Conservation (phyloP, 2,888 invertebrate genomes). For the Frankliniella intonsa region DNA sequence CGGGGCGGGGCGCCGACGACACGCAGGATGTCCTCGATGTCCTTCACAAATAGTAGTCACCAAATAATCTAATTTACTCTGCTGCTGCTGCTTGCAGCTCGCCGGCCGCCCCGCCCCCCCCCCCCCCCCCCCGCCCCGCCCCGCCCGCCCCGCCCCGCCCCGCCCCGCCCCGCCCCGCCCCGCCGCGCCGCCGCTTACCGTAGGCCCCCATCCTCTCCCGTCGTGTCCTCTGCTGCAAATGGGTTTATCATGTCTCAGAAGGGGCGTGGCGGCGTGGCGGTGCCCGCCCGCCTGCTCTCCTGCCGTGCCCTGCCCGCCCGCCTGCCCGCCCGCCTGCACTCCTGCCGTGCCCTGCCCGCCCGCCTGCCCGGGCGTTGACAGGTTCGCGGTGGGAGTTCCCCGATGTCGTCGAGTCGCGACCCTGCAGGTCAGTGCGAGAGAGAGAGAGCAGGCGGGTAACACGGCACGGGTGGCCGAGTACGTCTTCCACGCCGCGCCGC, state of each 20-base stretch:
- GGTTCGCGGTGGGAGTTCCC: not conserved
- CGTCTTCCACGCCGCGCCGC: too few relatives aligned
- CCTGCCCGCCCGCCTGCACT: too few relatives aligned
- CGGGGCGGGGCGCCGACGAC: not conserved
- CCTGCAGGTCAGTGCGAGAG: too few relatives aligned
- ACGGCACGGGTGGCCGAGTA: too few relatives aligned
- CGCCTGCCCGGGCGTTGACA: not conserved
- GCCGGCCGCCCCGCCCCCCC: not conserved
- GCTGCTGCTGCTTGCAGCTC: not conserved
- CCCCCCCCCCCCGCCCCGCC: too few relatives aligned
- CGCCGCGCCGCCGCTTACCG: not conserved
- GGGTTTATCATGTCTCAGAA: conserved; percentile 3
- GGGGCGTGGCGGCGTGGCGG: not conserved
- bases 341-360: too few relatives aligned
- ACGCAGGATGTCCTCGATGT: not conserved
- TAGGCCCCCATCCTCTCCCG: too few relatives aligned
- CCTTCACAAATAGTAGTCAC: not conserved
- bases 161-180: not conserved
- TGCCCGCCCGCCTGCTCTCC: not conserved
- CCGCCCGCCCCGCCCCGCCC: too few relatives aligned
- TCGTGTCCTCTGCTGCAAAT: not conserved
- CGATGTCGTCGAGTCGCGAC: too few relatives aligned
- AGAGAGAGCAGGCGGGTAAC: too few relatives aligned
- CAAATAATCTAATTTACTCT: conserved; percentile 25
- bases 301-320: too few relatives aligned